phyloP scores from a whole-genome alignment of 2,888 invertebrate species.

The Geotrupes spiniger region DNA sequence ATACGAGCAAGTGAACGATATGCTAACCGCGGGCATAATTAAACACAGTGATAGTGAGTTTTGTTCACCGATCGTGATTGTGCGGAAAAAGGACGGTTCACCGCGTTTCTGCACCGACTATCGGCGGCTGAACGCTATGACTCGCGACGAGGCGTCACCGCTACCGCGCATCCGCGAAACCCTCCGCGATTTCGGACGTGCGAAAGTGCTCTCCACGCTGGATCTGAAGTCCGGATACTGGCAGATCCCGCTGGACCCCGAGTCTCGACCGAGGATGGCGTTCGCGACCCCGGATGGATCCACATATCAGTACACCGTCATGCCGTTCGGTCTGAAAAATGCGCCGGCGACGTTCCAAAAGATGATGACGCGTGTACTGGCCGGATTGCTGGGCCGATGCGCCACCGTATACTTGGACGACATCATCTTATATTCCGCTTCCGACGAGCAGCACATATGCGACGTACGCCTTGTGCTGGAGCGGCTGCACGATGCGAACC shows the following conservation, averaged over 20 bases:
- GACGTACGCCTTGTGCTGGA: constrained; percentile 25
- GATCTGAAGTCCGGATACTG: constrained; percentile 38
- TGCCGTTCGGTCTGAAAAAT: constrained; percentile 35
- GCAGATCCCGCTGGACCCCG: constrained; percentile 33
- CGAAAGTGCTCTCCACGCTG: constrained; percentile 33
- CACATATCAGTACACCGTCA: constrained; percentile 33
- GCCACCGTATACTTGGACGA: constrained; percentile 35
- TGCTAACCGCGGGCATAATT: constrained; percentile 27
- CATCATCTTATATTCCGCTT: constrained; percentile 27
- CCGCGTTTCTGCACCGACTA: constrained; percentile 30
- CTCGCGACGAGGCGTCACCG: constrained; percentile 21
- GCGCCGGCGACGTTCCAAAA: constrained; percentile 36
- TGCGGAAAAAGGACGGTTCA: constrained; percentile 27
- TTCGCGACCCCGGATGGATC: constrained; percentile 34
- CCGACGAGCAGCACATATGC: constrained; percentile 21
- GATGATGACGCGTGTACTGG: constrained; percentile 30
- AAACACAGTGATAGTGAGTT: constrained; percentile 26
- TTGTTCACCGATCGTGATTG: constrained; percentile 25
- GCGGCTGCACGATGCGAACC: constrained; percentile 20
- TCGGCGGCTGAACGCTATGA: constrained; percentile 24
- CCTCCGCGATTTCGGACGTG: constrained; percentile 30
- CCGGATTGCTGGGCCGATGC: constrained; percentile 17
- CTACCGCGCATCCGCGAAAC: constrained; percentile 30
- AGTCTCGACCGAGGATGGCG: constrained; percentile 29
- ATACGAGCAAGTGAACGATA: constrained; percentile 24